Evolutionary conservation across 2,113 vertebrate genomes (phyloP), one percentile per base, ranked within the genome.

Genomic region (Asarcornis scutulata): DNA sequence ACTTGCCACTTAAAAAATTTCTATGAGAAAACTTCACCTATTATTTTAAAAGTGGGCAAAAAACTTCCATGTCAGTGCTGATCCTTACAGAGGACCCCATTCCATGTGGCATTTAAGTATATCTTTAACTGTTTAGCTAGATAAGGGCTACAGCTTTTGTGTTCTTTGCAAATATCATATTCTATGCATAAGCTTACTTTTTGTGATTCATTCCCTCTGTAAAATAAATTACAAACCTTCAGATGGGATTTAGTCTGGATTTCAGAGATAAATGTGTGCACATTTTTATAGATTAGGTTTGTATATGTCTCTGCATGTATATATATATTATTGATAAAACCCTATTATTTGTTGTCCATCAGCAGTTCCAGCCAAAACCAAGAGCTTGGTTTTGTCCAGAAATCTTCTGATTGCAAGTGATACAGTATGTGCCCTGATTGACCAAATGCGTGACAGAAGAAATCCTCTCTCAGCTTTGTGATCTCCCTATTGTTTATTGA

Each of bases 151-250:
- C 38, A 90, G 76, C 48, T 86, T 91, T 91, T 38, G 6, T 87
- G 81, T 93, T 97, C 90, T 94, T 96, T 92, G 85, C 73, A 89
- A 95, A 95, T 92, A 94, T 91, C 55, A 84, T 93, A 93, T 66
- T 83, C 72, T 91, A 13, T 95, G 74, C 55, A 69, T 92, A 12
- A 83, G 78, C 46, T 94, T 92, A 86, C 69, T 66, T 95, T 91
- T 42, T 67, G 84, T 84, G 80, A 94, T 96, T 93, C 56, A 58
- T 92, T 93, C 81, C 44, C 73, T 38, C 75, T 68, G 68, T 93
- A 96, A 93, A 96, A 96, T 87, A 96, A 95, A 96, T 87, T 84
- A 78, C 85, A 89, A 93, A 64, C 60, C 83, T 95, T 81, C 46
- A 93, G 76, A 78, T 95, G 67, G 52, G 59, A 93, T 92, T 97